These are phyloP conservation scores for Drosophila austrosaltans DNA, from an alignment of 2,888 invertebrate genomes.

Conservation along the genomic window DNA sequence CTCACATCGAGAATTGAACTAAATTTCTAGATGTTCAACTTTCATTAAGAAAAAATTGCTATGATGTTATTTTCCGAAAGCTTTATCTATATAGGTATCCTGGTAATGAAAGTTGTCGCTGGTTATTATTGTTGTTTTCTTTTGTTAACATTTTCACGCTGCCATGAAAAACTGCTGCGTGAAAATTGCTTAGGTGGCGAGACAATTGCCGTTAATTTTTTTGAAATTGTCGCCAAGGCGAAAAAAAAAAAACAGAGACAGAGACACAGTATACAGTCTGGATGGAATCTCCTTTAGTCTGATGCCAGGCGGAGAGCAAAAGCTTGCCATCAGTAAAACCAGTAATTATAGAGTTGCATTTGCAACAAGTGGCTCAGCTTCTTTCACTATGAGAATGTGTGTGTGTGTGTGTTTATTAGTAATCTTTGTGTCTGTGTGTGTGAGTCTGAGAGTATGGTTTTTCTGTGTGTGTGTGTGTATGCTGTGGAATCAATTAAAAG, in stretches of 20 bases:
- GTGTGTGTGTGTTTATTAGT: constrained; percentile 30
- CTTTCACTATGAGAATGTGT: constrained; percentile 62
- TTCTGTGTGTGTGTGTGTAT: constrained; percentile 28
- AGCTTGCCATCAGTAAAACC: constrained; percentile 53
- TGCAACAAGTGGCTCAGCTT: constrained; percentile 68
- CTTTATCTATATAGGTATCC: constrained; percentile 13
- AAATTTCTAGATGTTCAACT: constrained; percentile 9
- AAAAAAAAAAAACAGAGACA: constrained; percentile 15
- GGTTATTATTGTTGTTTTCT: constrained; percentile 34
- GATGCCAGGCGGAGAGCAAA: constrained; percentile 36
- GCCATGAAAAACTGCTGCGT: constrained; percentile 73
- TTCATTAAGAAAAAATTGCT: constrained; percentile 18
- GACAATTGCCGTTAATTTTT: constrained; percentile 78
- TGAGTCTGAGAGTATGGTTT: constrained; percentile 7
- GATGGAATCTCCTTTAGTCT: background rate
- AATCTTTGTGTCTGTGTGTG: constrained; percentile 25
- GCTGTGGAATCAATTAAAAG: constrained; percentile 77
- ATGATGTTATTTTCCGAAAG: constrained; percentile 17
- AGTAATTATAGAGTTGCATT: constrained; percentile 66
- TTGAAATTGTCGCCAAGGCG: constrained; percentile 75
- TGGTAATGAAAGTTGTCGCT: constrained; percentile 67
- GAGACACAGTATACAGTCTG: constrained; percentile 12
- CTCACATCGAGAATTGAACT: background rate
- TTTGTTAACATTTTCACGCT: constrained; percentile 56
- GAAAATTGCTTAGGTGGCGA: constrained; percentile 72